These are phyloP conservation scores for Trichogramma pretiosum DNA, from an alignment of 1,140 invertebrate genomes.

Conservation along the genomic window DNA sequence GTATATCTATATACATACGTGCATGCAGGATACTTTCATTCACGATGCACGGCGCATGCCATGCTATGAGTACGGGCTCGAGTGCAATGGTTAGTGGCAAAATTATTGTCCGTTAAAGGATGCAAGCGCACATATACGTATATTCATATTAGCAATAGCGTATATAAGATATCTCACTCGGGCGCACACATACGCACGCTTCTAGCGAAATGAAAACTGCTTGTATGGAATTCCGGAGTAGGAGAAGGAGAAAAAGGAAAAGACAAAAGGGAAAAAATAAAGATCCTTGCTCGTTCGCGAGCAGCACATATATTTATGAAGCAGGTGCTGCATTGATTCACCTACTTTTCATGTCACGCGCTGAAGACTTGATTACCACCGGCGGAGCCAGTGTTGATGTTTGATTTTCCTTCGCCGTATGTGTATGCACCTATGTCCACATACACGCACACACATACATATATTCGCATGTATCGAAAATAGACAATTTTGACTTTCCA, in stretches of 20 bases:
- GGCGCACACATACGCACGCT: conserved; percentile 14
- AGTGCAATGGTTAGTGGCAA: too few relatives aligned
- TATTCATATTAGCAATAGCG: conserved; percentile 18
- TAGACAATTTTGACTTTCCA: conserved; percentile 16
- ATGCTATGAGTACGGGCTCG: too few relatives aligned
- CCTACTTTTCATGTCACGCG: conserved; percentile 14
- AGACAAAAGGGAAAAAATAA: background rate
- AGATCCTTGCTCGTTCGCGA: background rate
- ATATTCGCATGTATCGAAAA: too few relatives aligned
- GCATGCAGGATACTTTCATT: conserved; percentile 43
- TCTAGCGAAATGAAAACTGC: conserved; percentile 13
- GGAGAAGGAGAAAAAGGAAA: background rate
- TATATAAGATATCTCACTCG: conserved; percentile 38
- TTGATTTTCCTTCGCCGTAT: conserved; percentile 3
- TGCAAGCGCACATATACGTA: too few relatives aligned
- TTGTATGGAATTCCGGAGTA: background rate
- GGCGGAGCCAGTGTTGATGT: too few relatives aligned
- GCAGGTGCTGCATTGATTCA: background rate
- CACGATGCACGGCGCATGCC: conserved; percentile 44
- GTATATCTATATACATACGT: too few relatives aligned
- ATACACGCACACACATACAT: too few relatives aligned
- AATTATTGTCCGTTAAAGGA: too few relatives aligned
- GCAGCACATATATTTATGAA: background rate
- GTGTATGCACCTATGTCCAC: too few relatives aligned
- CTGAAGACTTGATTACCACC: conserved; percentile 13